A percentile compares a stretch with the other conserved stretches of the same genome.
Evolutionary conservation across 37 sponge, comb jelly and placozoan species (phyloP).

Genomic region (Ephydatia muelleri): DNA sequence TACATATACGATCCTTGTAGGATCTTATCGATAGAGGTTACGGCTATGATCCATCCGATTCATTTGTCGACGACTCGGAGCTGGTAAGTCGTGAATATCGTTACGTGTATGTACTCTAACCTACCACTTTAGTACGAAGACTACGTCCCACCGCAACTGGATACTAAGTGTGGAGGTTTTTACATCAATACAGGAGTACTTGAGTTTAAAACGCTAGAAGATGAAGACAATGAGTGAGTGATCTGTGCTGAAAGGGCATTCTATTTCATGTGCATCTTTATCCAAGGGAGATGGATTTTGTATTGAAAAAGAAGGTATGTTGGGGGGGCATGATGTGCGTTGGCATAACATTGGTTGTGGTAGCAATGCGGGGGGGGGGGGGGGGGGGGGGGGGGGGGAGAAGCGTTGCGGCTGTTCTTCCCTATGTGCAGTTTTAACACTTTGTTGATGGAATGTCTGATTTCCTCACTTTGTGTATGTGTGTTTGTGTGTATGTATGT

Average conservation of each 20-base stretch:
- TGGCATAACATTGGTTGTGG: neutral
- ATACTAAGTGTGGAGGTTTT: constrained; percentile 86
- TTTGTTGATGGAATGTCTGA: no score
- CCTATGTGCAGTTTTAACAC: no score
- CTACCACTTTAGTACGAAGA: constrained; percentile 72
- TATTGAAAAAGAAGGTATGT: constrained; percentile 35
- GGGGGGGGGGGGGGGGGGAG: no score
- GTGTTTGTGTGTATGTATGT: no score
- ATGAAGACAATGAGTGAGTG: constrained; percentile 53
- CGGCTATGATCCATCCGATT: constrained; percentile 80
- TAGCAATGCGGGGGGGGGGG: neutral
- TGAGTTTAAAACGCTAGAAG: constrained; percentile 59
- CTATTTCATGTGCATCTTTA: neutral
- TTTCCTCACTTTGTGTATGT: no score
- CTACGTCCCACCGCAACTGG: constrained; percentile 77
- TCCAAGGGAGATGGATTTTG: constrained; percentile 24
- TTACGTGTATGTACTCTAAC: neutral
- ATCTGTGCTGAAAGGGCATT: neutral
- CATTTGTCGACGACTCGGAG: constrained; percentile 89
- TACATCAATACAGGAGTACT: constrained; percentile 88
- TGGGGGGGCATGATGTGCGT: constrained; percentile 17
- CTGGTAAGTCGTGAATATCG: constrained; percentile 45
- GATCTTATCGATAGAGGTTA: constrained; percentile 68
- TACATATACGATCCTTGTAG: constrained; percentile 17
- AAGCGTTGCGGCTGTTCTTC: no score